Conservation (phyloP, 1,140 invertebrate species). For the Bicyclus anynana region DNA sequence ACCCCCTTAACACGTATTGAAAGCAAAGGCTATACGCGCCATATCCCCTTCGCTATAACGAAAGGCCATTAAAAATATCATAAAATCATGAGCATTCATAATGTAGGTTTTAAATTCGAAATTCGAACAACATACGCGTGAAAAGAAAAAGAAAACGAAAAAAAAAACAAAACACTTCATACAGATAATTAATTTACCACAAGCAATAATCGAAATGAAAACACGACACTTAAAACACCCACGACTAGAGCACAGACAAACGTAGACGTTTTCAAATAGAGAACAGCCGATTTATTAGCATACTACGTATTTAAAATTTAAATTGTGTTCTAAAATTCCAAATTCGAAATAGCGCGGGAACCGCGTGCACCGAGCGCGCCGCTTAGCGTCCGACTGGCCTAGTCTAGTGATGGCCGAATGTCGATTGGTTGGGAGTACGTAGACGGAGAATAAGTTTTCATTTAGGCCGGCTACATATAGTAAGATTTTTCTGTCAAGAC, state of each 20-base stretch:
- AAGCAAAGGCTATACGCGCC: too few species aligned
- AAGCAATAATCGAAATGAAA: slow-evolving; percentile 2
- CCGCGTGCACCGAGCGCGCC: slow-evolving; percentile 22
- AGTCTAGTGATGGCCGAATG: slow-evolving; percentile 14
- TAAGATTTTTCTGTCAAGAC: too few species aligned
- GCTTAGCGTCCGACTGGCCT: slow-evolving; percentile 22
- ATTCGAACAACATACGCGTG: too few species aligned
- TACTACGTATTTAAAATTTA: background rate
- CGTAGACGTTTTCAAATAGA: background rate
- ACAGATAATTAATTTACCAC: background rate
- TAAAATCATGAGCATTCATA: too few species aligned
- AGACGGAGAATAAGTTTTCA: background rate
- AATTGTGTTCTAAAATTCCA: background rate
- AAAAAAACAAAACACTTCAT: too few species aligned
- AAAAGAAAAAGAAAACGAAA: background rate
- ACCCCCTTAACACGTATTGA: too few species aligned
- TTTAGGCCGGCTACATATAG: too few species aligned
- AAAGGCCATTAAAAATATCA: too few species aligned
- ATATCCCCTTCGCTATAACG: too few species aligned
- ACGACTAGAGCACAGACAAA: background rate
- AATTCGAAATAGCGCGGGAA: slow-evolving; percentile 21
- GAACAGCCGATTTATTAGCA: slow-evolving; percentile 6
- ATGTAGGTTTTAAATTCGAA: too few species aligned
- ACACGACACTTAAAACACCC: background rate
- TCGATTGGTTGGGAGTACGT: background rate